phyloP scores from a whole-genome alignment of 2,888 invertebrate genomes.

The Tridacna gigas region DNA sequence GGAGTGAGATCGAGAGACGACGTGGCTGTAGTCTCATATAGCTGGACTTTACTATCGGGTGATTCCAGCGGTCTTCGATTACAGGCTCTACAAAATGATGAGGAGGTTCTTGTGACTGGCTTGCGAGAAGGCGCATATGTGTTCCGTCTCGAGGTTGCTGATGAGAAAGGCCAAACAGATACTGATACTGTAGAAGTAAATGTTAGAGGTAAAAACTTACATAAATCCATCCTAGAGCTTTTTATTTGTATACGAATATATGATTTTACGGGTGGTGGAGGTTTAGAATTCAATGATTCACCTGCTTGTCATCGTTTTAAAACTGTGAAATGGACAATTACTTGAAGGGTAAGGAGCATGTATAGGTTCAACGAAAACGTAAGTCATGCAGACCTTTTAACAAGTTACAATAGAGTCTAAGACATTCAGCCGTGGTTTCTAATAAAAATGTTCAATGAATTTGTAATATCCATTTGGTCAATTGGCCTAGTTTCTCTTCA shows the following conservation, averaged over 20 bases:
- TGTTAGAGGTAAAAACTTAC: conserved; percentile 19
- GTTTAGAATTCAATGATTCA: no score
- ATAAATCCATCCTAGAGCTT: no score
- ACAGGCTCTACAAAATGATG: neutral
- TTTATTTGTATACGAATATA: no score
- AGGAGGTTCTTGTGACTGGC: conserved; percentile 4
- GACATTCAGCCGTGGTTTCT: no score
- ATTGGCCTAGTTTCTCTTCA: no score
- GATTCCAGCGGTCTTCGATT: conserved; percentile 13
- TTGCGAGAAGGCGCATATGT: conserved; percentile 39
- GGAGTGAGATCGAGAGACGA: conserved; percentile 45
- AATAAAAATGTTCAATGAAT: no score
- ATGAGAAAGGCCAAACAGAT: conserved; percentile 46
- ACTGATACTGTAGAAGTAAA: conserved; percentile 35
- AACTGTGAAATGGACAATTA: neutral
- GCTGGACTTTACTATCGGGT: conserved; percentile 31
- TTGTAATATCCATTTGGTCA: no score
- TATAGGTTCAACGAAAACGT: no score
- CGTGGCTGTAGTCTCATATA: conserved; percentile 30
- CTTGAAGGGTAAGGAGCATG: no score
- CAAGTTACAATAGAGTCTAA: no score
- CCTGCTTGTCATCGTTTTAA: neutral
- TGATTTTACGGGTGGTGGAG: no score
- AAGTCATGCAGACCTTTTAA: no score
- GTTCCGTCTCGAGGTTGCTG: conserved; percentile 43